A percentile compares a stretch with the other conserved stretches of the same genome.
phyloP scores from a whole-genome alignment of 2,888 invertebrate genomes.

The Rhagophthalmus giganteus region DNA sequence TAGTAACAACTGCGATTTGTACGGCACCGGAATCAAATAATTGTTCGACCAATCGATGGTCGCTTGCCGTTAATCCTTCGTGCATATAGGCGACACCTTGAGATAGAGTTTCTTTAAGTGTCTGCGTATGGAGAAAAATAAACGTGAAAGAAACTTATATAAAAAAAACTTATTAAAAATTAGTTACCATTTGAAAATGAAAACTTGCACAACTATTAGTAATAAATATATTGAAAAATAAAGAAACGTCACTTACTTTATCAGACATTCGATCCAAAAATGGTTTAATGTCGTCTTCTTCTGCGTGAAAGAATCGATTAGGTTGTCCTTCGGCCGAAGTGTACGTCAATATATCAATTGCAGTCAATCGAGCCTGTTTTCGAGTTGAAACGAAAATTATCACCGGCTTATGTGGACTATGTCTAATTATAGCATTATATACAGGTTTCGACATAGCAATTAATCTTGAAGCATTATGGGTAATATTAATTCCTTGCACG shows the following conservation, averaged over 20 bases:
- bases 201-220: not conserved
- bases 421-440: slow-evolving; percentile 86
- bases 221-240: too few relatives aligned
- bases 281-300: slow-evolving; percentile 82
- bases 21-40: slow-evolving; percentile 92
- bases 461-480: slow-evolving; percentile 94
- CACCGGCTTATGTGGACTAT: slow-evolving; percentile 82
- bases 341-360: slow-evolving; percentile 92
- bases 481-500: slow-evolving; percentile 96
- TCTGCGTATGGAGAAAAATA: slow-evolving; percentile 61
- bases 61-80: slow-evolving; percentile 84
- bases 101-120: slow-evolving; percentile 85
- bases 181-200: not conserved
- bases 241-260: slow-evolving; percentile 73
- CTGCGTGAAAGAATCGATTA: slow-evolving; percentile 86
- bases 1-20: slow-evolving; percentile 88
- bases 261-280: slow-evolving; percentile 87
- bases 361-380: slow-evolving; percentile 89
- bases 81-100: slow-evolving; percentile 98
- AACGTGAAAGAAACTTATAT: not conserved
- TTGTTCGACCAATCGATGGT: slow-evolving; percentile 89
- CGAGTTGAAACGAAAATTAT: slow-evolving; percentile 91
- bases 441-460: slow-evolving; percentile 98
- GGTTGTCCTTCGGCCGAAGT: slow-evolving; percentile 88
- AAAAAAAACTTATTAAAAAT: not conserved